Conservation (phyloP, 2,113 vertebrate genomes). For the Trogon surrucura region DNA sequence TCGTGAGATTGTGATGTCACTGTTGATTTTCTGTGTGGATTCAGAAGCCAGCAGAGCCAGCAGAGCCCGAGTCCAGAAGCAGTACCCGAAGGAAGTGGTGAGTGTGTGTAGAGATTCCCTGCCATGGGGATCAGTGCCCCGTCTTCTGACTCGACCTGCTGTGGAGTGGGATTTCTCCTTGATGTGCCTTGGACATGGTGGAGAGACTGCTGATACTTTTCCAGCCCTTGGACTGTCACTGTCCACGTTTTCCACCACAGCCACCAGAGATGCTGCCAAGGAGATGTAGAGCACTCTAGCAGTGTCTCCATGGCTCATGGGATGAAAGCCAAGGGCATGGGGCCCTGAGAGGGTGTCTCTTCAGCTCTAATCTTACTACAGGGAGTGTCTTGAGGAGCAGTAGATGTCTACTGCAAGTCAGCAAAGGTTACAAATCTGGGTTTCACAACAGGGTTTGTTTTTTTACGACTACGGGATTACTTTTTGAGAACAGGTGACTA, state of each 20-base stretch:
- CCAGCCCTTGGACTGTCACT: no score
- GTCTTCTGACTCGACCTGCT: not conserved
- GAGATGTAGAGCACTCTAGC: not conserved
- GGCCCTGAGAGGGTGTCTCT: not conserved
- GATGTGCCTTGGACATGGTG: no score
- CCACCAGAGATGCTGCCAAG: not conserved
- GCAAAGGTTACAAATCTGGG: not conserved
- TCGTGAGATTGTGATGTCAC: not conserved
- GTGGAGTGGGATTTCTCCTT: not conserved
- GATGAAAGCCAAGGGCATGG: not conserved
- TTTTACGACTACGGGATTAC: not conserved
- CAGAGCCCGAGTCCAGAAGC: not conserved
- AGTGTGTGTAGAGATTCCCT: no score
- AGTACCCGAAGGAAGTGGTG: accelerated
- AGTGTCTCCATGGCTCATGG: not conserved
- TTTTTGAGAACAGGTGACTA: not conserved
- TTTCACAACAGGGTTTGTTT: not conserved
- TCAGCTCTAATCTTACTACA: not conserved
- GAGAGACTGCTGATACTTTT: not conserved
- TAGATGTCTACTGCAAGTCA: not conserved
- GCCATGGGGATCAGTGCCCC: accelerated
- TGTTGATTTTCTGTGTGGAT: not conserved
- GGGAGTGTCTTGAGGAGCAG: not conserved
- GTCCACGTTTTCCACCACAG: not conserved
- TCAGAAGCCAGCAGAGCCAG: not conserved